These are phyloP conservation scores for Erpetoichthys calabaricus DNA, from an alignment of 2,797 vertebrate species.

Conservation along the genomic window DNA sequence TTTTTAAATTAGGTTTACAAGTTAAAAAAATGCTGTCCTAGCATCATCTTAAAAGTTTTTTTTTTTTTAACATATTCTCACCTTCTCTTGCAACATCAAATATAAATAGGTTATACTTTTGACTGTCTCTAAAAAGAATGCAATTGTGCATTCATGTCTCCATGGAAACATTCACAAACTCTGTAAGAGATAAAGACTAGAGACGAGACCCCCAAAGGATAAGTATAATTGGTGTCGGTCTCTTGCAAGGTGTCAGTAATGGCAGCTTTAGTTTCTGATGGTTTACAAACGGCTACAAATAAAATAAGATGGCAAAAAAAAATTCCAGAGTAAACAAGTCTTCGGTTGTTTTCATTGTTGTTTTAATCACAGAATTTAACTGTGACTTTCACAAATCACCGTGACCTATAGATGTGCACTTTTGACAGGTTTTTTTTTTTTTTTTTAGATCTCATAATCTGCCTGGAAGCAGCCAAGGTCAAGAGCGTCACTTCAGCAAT, in stretches of 20 bases:
- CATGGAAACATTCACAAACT: slow-evolving; percentile 47
- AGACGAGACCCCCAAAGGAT: slow-evolving; percentile 40
- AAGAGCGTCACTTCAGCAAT: slow-evolving; percentile 2
- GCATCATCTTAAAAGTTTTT: neutral
- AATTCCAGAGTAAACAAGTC: no score
- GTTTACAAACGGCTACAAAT: no score
- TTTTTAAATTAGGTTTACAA: no score
- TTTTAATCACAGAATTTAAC: no score
- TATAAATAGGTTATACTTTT: no score
- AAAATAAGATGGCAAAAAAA: no score
- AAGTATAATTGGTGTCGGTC: slow-evolving; percentile 46
- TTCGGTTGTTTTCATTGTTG: neutral
- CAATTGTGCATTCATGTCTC: slow-evolving; percentile 32
- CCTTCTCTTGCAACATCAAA: neutral
- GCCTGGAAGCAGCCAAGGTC: neutral
- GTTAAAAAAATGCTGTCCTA: no score
- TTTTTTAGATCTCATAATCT: neutral
- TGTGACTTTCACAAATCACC: no score
- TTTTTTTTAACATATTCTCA: neutral
- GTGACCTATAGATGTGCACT: neutral
- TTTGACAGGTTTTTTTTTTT: neutral
- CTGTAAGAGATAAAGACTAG: slow-evolving; percentile 33
- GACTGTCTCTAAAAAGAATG: no score
- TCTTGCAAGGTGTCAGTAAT: slow-evolving; percentile 17
- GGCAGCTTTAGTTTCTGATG: no score